Base-by-base conservation (phyloP, 1,140 invertebrate species). In the Saxidomus purpurata region DNA sequence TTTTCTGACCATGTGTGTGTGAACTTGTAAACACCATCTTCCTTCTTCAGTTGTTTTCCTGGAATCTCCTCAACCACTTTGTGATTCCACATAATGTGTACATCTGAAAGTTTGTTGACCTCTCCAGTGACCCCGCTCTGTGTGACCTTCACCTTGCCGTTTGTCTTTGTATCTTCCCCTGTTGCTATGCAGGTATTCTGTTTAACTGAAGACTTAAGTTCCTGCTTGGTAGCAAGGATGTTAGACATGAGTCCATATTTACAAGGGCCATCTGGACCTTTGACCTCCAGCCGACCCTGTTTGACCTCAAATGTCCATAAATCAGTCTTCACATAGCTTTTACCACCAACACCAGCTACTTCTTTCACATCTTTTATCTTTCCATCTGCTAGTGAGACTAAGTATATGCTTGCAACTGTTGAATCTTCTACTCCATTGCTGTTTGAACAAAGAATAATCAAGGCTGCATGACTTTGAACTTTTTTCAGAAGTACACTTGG, bases 371-470 rank as follows among this genome's bases (percentile, higher is more conserved):
- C 28, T 4, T 79, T n/a, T 6, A 71, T 34, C 0, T 69, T 38
- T n/a, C 63, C 69, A 67, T 61, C 52, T 3, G 67, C 59, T 9
- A 92, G 31, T 11, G 81, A 52, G 8, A 94, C 22, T 17, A 59
- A 17, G 71, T 94, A 93, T 22, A 92, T 28, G 17, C 90, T 61
- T 31, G 92, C 90, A 61, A 86, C 85, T 34, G 93, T 92, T 0
- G 63, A 34, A 80, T 92, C 87, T 61, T 94, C 92, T 34, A 83
- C 86, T n/a, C 93, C 92, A 85, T 79, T 84, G 55, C 91, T 93
- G 47, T 93, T 90, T 15, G 93, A 94, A 76, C 93, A 94, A 0
- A 94, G 86, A 13, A 93, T 88, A 36, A 93, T 17, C 31, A 92
- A 34, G 13, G 76, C 52, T 34, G 69, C 87, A 87, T 91, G 89